Evolutionary conservation across 2,888 invertebrate species (phyloP), one percentile per base, ranked within the genome.

Genomic region (Allophyes oxyacanthae): DNA sequence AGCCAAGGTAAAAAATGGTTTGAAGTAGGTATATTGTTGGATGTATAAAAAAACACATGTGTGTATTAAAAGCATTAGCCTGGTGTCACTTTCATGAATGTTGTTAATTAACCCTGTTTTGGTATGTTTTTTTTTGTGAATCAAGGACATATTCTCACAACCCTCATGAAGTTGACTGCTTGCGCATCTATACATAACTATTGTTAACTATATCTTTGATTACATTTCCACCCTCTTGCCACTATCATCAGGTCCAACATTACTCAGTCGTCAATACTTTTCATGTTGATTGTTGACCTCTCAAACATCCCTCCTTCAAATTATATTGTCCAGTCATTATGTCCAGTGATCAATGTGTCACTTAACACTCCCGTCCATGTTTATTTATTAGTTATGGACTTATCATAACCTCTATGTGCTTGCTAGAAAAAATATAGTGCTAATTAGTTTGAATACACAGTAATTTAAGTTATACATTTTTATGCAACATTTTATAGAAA

Each of bases 211-310:
- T 89, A 85, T 88, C 85, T 87, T 86, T 89, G 92, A 91, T 93
- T 93, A 92, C 93, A 92, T 93, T 92, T 91, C 92, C 90, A 92
- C 92, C 91, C 86, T 20, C 20, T 20, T 84, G 87, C 84, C 79
- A 81, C 79, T 79, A 82, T 80, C 85, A 84, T 84, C 84, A 73
- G 81, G 82, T 80, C 82, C 85, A 86, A 89, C 88, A 89, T 86
- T 85, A 88, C 84, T 87, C 78, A 86, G 84, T 86, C 70, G 77
- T 71, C 75, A 76, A 71, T 81, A 83, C 84, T 85, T 82, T 86
- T 86, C 85, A 88, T 87, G 84, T 85, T 82, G 78, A 78, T 71
- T 74, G 74, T 74, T 82, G 77, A 78, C 72, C 66, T 80, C 70
- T 79, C 69, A 79, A 66, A 77, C 74, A 79, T 78, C 74, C 74